Percentiles rank a stretch among this genome's conserved stretches.
Evolutionary conservation across 1,140 invertebrate species (phyloP).

Genomic region (Formica exsecta): DNA sequence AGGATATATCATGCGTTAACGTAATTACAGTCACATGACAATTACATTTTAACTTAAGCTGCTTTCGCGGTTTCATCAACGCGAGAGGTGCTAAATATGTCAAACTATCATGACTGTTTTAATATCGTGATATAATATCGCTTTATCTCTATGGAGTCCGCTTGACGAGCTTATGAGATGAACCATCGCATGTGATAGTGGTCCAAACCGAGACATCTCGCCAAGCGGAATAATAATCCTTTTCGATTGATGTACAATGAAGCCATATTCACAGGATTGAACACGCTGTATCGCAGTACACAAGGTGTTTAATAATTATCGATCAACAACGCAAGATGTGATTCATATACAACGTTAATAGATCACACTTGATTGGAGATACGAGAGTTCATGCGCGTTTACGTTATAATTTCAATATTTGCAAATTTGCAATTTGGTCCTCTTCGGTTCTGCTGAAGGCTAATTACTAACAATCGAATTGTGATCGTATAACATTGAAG

Average conservation of each 20-base stretch:
- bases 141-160: conserved; percentile 3
- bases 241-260: conserved; percentile 3
- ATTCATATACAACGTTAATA: conserved; percentile 13
- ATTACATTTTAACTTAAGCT: conserved; percentile 32
- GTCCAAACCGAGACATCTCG: conserved; percentile 23
- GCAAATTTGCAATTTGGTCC: neutral
- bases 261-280: conserved; percentile 6
- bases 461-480: too few species aligned
- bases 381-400: neutral
- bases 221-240: conserved; percentile 36
- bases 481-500: too few species aligned
- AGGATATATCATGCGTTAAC: conserved; percentile 50
- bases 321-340: neutral
- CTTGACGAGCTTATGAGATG: neutral
- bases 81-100: conserved; percentile 42
- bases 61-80: conserved; percentile 41
- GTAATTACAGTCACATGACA: conserved; percentile 51
- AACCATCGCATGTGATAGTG: conserved; percentile 21
- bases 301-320: conserved; percentile 33
- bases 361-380: neutral
- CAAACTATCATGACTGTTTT: conserved; percentile 32
- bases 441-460: neutral
- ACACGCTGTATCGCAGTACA: neutral
- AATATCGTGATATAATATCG: conserved; percentile 35
- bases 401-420: neutral